phyloP scores from a whole-genome alignment of 2,113 vertebrate species.

The Pollachius pollachius region DNA sequence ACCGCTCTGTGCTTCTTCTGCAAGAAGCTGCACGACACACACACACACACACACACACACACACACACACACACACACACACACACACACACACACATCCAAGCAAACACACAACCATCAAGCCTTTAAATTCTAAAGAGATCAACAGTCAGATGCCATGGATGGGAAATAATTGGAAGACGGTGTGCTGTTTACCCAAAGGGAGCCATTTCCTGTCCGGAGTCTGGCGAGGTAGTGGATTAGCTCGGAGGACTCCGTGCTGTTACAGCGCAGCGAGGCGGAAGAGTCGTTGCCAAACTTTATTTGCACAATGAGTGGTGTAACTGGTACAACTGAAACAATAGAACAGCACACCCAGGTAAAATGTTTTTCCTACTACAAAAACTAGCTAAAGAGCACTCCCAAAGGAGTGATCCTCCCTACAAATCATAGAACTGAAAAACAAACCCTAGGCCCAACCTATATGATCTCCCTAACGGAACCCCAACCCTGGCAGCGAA shows the following conservation, averaged over 20 bases:
- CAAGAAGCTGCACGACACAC: constrained; percentile 35
- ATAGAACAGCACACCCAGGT: not conserved
- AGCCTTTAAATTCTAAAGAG: not conserved
- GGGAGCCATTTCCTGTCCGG: constrained; percentile 7
- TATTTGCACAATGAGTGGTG: constrained; percentile 50
- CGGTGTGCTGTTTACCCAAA: constrained; percentile 60
- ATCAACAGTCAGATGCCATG: not conserved
- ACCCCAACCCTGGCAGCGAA: too few relatives aligned
- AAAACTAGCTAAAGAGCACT: too few relatives aligned
- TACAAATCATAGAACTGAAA: too few relatives aligned
- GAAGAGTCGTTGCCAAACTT: constrained; percentile 43
- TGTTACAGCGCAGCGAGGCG: constrained; percentile 57
- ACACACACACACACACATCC: not conserved
- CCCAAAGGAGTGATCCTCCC: too few relatives aligned
- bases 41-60: not conserved
- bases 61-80: not conserved
- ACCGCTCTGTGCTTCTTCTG: constrained; percentile 18
- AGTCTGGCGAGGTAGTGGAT: constrained; percentile 48
- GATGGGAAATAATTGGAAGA: not conserved
- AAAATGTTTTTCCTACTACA: too few relatives aligned
- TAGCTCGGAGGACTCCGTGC: constrained; percentile 15
- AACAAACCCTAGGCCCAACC: too few relatives aligned
- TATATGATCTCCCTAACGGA: too few relatives aligned
- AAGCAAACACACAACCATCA: too few relatives aligned
- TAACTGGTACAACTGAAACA: constrained; percentile 65